Base-by-base conservation (phyloP, 2,797 vertebrate species). In the Gadopsis bispinosus region DNA sequence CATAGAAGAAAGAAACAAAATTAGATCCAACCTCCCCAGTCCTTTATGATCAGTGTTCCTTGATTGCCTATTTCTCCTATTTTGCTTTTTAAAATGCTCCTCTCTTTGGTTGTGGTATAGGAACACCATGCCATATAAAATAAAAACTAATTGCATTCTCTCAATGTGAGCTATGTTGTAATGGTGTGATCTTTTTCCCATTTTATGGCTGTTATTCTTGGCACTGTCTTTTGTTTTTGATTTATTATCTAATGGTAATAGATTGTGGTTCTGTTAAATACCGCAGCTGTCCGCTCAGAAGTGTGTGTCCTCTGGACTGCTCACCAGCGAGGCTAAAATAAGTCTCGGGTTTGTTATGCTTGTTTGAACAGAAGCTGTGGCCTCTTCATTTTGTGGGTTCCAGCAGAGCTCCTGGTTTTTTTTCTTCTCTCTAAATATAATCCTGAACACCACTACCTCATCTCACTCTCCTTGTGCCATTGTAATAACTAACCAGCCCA, bases 171-270 rank as follows among this genome's bases (percentile, higher is more conserved):
- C 87, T 62, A 59, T 84, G 80, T 75, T 84, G 87, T 87, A 90
- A 89, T 73, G 80, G 85, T 73, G 69, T 60, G 87, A 88, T 66
- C 79, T 72, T 84, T 60, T 83, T 77, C 53, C 72, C 79, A 71
- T 79, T 88, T 91, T 83, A 88, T 82, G 53, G 83, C 79, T 90
- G 85, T 94, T 94, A 87, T 92, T 88, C 81, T 92, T 93, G 89
- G 91, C 88, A 60, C 80, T 83, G 75, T 74, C 63, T 83, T 80
- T 77, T 83, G 61, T 79, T 90, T 93, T 89, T 90, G 85, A 92
- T 90, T 91, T 87, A 91, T 91, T 76, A 77, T 89, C 92, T 91
- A 91, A 93, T 91, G 91, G 89, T 93, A 93, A 92, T 92, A 91
- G 93, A 93, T 91, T 90, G 88, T 81, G 90, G 88, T 85, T 82